Percentiles rank a stretch among this genome's conserved stretches.
Conservation (phyloP, 2,797 vertebrate species). For the Cyprinella venusta region DNA sequence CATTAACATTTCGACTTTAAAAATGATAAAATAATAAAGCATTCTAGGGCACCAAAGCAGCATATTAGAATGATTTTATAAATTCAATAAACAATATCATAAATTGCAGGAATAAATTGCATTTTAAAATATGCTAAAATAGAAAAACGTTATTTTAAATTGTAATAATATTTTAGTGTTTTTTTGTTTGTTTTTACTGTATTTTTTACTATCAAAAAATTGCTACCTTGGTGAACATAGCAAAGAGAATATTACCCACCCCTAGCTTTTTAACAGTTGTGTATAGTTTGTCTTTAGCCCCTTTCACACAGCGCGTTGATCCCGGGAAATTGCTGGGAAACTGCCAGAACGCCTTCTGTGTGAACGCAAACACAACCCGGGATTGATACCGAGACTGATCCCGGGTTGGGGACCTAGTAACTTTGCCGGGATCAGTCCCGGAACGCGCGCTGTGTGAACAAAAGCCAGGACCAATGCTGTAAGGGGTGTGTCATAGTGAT, state of each 20-base stretch:
- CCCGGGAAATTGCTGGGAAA: no score
- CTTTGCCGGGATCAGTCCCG: no score
- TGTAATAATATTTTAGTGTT: background rate
- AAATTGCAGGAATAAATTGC: background rate
- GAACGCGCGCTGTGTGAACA: no score
- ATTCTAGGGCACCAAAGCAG: background rate
- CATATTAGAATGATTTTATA: background rate
- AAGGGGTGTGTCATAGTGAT: no score
- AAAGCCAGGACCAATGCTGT: no score
- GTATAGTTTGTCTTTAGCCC: background rate
- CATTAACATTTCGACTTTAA: background rate
- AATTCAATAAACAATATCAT: no score
- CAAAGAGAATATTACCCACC: background rate
- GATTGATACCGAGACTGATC: no score
- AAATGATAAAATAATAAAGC: background rate
- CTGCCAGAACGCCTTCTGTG: no score
- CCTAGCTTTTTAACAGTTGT: background rate
- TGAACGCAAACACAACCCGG: no score
- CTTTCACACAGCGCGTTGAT: no score
- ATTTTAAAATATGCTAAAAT: background rate
- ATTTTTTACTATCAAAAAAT: background rate
- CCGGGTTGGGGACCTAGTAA: no score
- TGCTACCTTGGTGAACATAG: background rate
- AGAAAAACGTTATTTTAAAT: background rate
- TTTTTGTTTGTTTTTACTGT: background rate